phyloP scores from a whole-genome alignment of 1,140 invertebrate species.

The Drosophila miranda region DNA sequence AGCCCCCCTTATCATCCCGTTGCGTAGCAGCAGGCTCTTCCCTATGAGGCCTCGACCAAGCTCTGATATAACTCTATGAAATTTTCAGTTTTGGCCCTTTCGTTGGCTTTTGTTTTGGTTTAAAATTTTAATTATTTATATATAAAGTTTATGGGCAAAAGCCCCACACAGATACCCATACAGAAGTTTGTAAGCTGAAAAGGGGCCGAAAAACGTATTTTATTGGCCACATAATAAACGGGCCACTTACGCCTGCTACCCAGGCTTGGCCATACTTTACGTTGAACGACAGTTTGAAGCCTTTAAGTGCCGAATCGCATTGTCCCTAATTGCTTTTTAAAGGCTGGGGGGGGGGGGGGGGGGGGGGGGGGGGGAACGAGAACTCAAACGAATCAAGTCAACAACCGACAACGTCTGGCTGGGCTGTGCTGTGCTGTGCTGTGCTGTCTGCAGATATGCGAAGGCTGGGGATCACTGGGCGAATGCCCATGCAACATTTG shows the following conservation, averaged over 20 bases:
- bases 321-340: conserved; percentile 70
- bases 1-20: conserved; percentile 30
- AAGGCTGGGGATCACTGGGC: conserved; percentile 17
- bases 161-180: conserved; percentile 1
- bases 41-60: not conserved
- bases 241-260: conserved; percentile 10
- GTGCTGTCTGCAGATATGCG: conserved; percentile 3
- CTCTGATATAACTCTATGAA: conserved; percentile 26
- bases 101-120: conserved; percentile 7
- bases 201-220: conserved; percentile 19
- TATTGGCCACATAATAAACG: conserved; percentile 42
- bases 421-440: conserved; percentile 1
- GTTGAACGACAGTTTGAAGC: conserved; percentile 28
- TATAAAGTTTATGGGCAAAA: conserved; percentile 16
- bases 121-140: conserved; percentile 38
- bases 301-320: conserved; percentile 50
- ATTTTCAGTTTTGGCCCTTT: conserved; percentile 13
- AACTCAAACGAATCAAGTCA: conserved; percentile 38
- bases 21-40: not conserved
- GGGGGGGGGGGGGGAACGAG: conserved; percentile 15
- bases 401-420: conserved; percentile 23
- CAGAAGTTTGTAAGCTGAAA: too few species aligned
- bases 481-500: conserved; percentile 65
- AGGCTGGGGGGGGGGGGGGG: conserved; percentile 31
- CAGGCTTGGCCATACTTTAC: conserved; percentile 1